Evolutionary conservation across 2,113 vertebrate species (phyloP).

Genomic region (Tachysurus fulvidraco): DNA sequence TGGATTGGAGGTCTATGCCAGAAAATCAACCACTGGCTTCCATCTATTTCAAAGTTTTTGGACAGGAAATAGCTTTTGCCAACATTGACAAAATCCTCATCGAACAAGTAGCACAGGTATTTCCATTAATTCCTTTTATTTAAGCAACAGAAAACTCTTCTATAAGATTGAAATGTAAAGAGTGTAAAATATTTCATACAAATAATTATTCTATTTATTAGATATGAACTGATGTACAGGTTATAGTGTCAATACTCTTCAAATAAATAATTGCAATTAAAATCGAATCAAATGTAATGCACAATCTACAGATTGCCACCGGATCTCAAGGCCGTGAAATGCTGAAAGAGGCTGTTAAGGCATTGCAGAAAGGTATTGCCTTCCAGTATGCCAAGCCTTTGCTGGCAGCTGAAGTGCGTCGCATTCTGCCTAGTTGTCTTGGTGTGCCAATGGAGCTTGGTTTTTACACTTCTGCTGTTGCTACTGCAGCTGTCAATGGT

Average conservation of each 20-base stretch:
- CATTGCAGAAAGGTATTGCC: conserved; percentile 61
- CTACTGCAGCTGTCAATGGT: conserved; percentile 62
- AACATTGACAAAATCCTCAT: conserved; percentile 64
- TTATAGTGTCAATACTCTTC: not conserved
- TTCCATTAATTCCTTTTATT: not conserved
- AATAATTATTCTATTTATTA: not conserved
- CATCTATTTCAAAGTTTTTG: conserved; percentile 74
- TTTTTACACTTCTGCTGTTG: conserved; percentile 69
- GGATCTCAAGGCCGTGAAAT: conserved; percentile 24
- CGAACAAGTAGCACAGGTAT: conserved; percentile 71
- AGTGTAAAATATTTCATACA: not conserved
- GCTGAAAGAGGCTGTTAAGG: conserved; percentile 46
- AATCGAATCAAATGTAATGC: no score
- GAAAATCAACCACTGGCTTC: conserved; percentile 68
- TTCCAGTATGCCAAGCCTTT: conserved; percentile 67
- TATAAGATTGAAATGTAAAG: not conserved
- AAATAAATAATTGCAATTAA: no score
- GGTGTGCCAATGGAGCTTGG: conserved; percentile 78
- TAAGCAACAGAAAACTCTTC: not conserved
- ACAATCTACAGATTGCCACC: conserved; percentile 53
- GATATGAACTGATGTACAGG: not conserved
- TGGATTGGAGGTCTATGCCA: conserved; percentile 72
- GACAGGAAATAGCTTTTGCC: conserved; percentile 77
- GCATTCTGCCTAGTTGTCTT: conserved; percentile 71
- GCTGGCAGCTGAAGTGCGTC: conserved; percentile 69